These are phyloP conservation scores for Stictonetta naevosa DNA, from an alignment of 2,113 vertebrate species.

Conservation along the genomic window DNA sequence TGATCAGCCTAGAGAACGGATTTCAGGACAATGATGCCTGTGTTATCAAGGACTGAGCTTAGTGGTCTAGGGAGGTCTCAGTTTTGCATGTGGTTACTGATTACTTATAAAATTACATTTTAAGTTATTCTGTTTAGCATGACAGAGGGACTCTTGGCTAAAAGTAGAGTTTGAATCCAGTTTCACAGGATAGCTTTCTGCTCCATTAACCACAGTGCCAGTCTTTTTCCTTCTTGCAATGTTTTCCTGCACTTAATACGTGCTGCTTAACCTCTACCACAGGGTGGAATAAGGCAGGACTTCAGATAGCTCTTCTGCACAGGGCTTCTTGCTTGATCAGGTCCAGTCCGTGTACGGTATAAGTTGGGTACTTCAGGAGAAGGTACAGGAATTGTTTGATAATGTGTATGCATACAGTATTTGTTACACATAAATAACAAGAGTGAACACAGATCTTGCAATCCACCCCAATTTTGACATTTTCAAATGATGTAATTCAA, in stretches of 20 bases:
- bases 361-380: not conserved
- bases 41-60: not conserved
- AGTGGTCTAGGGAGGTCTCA: not conserved
- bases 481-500: not conserved
- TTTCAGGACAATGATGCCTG: not conserved
- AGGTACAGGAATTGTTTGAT: not conserved
- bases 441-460: not conserved
- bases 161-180: not conserved
- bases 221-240: not conserved
- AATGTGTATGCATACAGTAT: not conserved
- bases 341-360: not conserved
- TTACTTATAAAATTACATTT: not conserved
- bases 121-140: not conserved
- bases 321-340: not conserved
- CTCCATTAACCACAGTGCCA: not conserved
- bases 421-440: not conserved
- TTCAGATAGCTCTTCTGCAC: not conserved
- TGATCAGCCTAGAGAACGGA: not conserved
- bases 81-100: not conserved
- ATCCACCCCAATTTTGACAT: not conserved
- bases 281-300: not conserved
- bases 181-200: not conserved
- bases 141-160: not conserved
- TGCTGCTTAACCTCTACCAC: not conserved
- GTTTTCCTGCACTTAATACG: not conserved